Base-by-base conservation (phyloP, 2,113 vertebrate genomes). In the Passer domesticus region DNA sequence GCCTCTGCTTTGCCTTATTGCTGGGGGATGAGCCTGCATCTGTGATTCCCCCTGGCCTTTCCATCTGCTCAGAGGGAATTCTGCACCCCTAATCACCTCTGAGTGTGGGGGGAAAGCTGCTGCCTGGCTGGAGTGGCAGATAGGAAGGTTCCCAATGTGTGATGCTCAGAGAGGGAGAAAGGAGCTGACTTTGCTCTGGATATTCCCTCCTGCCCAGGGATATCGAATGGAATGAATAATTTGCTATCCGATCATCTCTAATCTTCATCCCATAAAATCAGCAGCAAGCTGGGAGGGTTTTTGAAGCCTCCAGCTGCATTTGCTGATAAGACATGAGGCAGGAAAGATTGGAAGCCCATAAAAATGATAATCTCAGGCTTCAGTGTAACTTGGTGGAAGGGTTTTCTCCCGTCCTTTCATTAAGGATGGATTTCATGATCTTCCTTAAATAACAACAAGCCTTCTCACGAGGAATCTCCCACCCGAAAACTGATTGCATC, bases 261-360 rank as follows among this genome's bases (percentile, higher is more conserved):
- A 96, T 97, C 96, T 96, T 95, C 33, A 2, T 92, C 92, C 95
- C 95, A 66, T 90, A 96, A 97, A 96, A 97, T 97, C 95, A 89
- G 94, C 92, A 94, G 95, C 90, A 89, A 92, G 86, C 95, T 93
- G 88, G 92, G 95, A 93, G 92, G 95, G 83, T 92, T 94, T 96
- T 95, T 96, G 96, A 97, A 96, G 96, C 94, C 95, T 97, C 95
- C 96, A 96, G 95, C 95, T 97, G 96, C 95, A 95, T 92, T 92
- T 1, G 3, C 94, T 97, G 96, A 97, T 97, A 97, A 97, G 95
- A 75, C 92, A 66, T 28, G 76, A 96, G 90, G 94, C 95, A 90
- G 88, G 88, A 87, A 89, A 96, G 95, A 96, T 94, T 95, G 95
- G 94, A 73, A 97, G 66, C 95, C 92, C 88, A 90, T 97, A 93